Percentiles rank a stretch among this genome's conserved stretches.
phyloP scores from a whole-genome alignment of 2,888 invertebrate genomes.

The Heteromyza rotundicornis region DNA sequence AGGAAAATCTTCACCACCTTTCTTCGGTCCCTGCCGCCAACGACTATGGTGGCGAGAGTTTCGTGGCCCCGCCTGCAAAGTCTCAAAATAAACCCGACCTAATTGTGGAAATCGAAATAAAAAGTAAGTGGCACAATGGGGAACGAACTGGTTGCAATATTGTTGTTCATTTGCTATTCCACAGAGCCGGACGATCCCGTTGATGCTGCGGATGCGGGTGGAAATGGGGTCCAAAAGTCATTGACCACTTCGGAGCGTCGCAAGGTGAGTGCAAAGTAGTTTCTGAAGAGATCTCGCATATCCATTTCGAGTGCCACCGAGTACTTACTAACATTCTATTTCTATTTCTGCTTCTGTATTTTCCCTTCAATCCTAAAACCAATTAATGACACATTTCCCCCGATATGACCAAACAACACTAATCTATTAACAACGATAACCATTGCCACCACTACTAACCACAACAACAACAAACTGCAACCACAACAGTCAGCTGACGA shows the following conservation, averaged over 20 bases:
- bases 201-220: slow-evolving; percentile 29
- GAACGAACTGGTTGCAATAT: no score
- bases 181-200: slow-evolving; percentile 32
- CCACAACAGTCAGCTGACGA: slow-evolving; percentile 54
- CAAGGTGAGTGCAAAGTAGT: slow-evolving; percentile 64
- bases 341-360: background rate
- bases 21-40: slow-evolving; percentile 13
- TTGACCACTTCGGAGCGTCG: slow-evolving; percentile 82
- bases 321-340: no score
- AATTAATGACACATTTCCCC: background rate
- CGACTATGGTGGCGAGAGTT: slow-evolving; percentile 32
- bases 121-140: no score
- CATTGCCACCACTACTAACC: slow-evolving; percentile 29
- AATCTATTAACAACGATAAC: slow-evolving; percentile 19
- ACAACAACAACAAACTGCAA: slow-evolving; percentile 32
- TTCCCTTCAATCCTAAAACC: background rate
- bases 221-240: slow-evolving; percentile 71
- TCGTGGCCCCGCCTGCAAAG: slow-evolving; percentile 30
- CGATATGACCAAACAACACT: background rate
- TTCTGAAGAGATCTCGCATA: background rate
- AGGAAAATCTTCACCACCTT: slow-evolving; percentile 52
- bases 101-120: slow-evolving; percentile 64
- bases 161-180: no score
- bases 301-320: no score
- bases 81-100: slow-evolving; percentile 50